Evolutionary conservation across 1,140 invertebrate species (phyloP).

Genomic region (Antheraea mylitta): DNA sequence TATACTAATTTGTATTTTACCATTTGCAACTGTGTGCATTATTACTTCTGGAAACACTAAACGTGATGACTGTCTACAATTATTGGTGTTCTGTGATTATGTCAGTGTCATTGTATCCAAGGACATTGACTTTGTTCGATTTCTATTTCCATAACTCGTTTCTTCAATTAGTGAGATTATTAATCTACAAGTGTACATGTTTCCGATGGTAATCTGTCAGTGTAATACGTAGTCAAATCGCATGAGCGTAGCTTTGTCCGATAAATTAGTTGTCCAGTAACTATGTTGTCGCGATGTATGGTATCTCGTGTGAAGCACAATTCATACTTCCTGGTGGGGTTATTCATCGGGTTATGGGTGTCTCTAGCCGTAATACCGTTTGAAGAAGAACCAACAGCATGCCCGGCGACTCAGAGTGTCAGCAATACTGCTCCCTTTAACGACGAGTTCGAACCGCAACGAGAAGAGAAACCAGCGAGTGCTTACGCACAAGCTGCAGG

Average conservation of each 20-base stretch:
- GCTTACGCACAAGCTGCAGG: constrained; percentile 43
- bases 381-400: constrained; percentile 44
- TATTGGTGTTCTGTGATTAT: background rate
- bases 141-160: constrained; percentile 1
- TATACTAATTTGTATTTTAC: no score
- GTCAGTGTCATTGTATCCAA: background rate
- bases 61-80: no score
- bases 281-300: constrained; percentile 64
- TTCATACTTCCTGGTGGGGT: constrained; percentile 67
- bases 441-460: constrained; percentile 66
- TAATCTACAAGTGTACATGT: background rate
- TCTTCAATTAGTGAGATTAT: background rate
- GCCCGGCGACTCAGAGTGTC: constrained; percentile 18
- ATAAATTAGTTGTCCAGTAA: constrained; percentile 12
- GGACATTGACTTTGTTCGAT: background rate
- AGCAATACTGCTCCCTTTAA: constrained; percentile 11
- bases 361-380: constrained; percentile 58
- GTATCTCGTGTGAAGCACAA: constrained; percentile 73
- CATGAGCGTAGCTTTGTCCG: background rate
- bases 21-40: no score
- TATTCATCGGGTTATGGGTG: constrained; percentile 63
- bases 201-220: background rate
- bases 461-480: constrained; percentile 52
- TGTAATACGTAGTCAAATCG: background rate
- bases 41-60: no score